Evolutionary conservation across 2,888 invertebrate genomes (phyloP).

Genomic region (Bellardia bayeri): DNA sequence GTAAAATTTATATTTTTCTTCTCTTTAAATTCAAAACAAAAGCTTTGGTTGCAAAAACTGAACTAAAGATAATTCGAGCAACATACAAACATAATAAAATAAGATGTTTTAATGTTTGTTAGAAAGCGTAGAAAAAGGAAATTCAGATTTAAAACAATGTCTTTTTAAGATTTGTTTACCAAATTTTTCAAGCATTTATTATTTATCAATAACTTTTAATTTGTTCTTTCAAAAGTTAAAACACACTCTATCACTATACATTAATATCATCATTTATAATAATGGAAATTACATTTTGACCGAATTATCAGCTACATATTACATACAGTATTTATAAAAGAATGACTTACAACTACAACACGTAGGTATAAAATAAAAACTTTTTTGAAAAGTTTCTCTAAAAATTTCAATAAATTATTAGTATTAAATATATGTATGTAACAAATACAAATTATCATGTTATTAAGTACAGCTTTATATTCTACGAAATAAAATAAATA

Average conservation of each 20-base stretch:
- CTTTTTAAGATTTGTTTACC: background rate
- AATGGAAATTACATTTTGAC: conserved; percentile 20
- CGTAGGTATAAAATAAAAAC: conserved; percentile 65
- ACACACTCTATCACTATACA: background rate
- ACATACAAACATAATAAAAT: no score
- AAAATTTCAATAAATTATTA: conserved; percentile 54
- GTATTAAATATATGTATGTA: conserved; percentile 36
- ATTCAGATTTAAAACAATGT: background rate
- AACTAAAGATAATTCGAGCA: no score
- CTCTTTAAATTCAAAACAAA: background rate
- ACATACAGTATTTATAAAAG: background rate
- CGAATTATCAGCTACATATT: background rate
- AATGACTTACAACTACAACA: conserved; percentile 44
- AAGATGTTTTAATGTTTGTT: no score
- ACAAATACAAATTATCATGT: conserved; percentile 36
- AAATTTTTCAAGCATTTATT: background rate
- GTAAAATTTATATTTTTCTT: no score
- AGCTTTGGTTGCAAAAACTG: no score
- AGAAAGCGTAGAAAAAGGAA: background rate
- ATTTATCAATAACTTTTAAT: background rate
- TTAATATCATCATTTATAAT: conserved; percentile 14
- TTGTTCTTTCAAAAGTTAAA: conserved; percentile 5
- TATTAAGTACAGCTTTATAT: conserved; percentile 68
- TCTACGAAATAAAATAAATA: conserved; percentile 66
- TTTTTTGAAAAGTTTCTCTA: conserved; percentile 63